Percentiles rank a stretch among this genome's conserved stretches.
phyloP scores from a whole-genome alignment of 1,140 invertebrate species.

The Caenorhabditis brenneri region DNA sequence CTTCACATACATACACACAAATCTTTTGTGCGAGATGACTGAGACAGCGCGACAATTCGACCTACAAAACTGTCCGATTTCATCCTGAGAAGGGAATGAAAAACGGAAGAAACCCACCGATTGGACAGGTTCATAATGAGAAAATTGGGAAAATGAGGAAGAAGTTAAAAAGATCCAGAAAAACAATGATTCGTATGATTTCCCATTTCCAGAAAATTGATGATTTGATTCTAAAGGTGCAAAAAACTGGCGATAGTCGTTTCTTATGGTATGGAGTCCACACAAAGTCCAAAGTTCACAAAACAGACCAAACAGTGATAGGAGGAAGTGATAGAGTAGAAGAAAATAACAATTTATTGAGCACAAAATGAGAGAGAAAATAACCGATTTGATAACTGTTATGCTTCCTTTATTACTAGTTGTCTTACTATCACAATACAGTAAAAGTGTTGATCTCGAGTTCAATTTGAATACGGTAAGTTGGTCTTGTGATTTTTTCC shows the following conservation, averaged over 20 bases:
- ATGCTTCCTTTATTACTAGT: background rate
- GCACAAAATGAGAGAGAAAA: constrained; percentile 1
- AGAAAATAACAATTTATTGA: background rate
- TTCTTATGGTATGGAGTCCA: background rate
- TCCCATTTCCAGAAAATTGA: background rate
- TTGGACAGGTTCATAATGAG: background rate
- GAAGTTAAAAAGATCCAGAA: background rate
- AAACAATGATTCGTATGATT: background rate
- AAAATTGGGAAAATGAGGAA: background rate
- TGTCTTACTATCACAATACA: background rate
- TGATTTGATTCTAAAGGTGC: too few species aligned
- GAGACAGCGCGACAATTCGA: constrained; percentile 35
- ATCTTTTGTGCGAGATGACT: constrained; percentile 40
- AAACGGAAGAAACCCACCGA: background rate
- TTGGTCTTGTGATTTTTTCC: background rate
- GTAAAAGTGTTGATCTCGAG: constrained; percentile 15
- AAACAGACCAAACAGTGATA: background rate
- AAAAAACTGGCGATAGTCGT: too few species aligned
- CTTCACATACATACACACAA: constrained; percentile 39
- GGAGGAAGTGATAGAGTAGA: background rate
- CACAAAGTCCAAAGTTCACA: background rate
- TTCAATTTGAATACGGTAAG: constrained; percentile 28
- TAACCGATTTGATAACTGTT: background rate
- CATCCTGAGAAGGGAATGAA: background rate
- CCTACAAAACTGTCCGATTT: constrained; percentile 9